phyloP scores from a whole-genome alignment of 2,888 invertebrate species.

The Xestia ashworthii region DNA sequence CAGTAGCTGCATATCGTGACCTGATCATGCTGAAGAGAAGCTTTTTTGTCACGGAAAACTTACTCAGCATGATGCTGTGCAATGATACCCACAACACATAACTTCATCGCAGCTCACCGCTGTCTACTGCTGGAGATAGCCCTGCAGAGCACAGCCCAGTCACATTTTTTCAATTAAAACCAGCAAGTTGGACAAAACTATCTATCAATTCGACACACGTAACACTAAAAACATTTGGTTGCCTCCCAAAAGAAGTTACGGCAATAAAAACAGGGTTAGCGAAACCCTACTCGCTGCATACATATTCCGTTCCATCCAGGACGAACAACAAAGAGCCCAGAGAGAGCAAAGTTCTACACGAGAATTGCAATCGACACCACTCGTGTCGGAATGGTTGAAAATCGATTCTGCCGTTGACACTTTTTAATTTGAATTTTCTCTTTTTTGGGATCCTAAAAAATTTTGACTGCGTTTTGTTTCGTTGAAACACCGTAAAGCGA shows the following conservation, averaged over 20 bases:
- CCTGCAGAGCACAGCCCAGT: background rate
- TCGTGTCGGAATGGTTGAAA: slow-evolving; percentile 59
- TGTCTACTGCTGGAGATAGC: background rate
- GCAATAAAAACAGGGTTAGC: slow-evolving; percentile 51
- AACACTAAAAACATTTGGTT: slow-evolving; percentile 43
- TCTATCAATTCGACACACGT: slow-evolving; percentile 11
- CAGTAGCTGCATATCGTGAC: background rate
- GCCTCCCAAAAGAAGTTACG: slow-evolving; percentile 38
- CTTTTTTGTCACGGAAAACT: background rate
- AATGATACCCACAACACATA: background rate
- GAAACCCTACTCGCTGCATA: slow-evolving; percentile 48
- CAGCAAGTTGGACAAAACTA: background rate
- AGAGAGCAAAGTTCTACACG: slow-evolving; percentile 63
- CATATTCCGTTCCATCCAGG: slow-evolving; percentile 60
- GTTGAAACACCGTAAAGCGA: slow-evolving; percentile 33
- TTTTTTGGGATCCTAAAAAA: slow-evolving; percentile 66
- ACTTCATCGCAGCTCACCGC: background rate
- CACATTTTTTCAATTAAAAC: background rate
- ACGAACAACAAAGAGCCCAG: slow-evolving; percentile 64
- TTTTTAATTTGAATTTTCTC: slow-evolving; percentile 76
- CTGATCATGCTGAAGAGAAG: background rate
- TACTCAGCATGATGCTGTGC: background rate
- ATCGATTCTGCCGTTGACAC: slow-evolving; percentile 75
- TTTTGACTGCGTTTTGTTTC: slow-evolving; percentile 53
- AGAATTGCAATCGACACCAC: slow-evolving; percentile 73